These are phyloP conservation scores for Rhipidura dahli DNA, from an alignment of 2,113 vertebrate species.

Conservation along the genomic window DNA sequence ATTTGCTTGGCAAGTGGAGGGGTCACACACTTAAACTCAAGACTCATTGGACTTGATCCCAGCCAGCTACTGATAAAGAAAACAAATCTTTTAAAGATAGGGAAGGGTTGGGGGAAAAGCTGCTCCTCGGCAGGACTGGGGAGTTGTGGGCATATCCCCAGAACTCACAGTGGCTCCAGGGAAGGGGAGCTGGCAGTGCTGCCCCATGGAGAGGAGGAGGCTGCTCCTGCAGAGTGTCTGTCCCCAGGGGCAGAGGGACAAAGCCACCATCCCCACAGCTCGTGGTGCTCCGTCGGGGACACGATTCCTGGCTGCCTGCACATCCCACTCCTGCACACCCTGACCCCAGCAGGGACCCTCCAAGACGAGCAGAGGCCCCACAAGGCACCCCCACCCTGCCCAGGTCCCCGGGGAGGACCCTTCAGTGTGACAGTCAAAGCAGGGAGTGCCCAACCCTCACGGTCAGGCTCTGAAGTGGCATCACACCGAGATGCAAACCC, in stretches of 20 bases:
- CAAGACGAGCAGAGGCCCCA: background rate
- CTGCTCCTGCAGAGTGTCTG: background rate
- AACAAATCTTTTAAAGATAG: background rate
- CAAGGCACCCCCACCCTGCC: background rate
- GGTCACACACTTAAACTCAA: background rate
- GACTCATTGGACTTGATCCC: background rate
- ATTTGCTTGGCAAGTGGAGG: constrained; percentile 7
- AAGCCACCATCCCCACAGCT: background rate
- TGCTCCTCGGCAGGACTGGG: fast-evolving
- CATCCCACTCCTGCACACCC: background rate
- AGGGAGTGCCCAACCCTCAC: background rate
- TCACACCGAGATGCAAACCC: constrained; percentile 15
- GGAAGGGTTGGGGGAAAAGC: fast-evolving
- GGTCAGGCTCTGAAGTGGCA: background rate
- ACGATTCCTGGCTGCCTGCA: fast-evolving
- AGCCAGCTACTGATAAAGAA: background rate
- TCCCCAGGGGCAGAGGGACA: background rate
- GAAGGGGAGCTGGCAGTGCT: fast-evolving
- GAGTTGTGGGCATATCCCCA: fast-evolving
- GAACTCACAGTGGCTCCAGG: fast-evolving
- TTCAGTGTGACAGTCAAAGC: background rate
- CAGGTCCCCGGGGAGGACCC: background rate
- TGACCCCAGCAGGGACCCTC: background rate
- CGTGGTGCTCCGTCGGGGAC: fast-evolving
- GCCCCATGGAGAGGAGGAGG: fast-evolving